Evolutionary conservation across 2,888 invertebrate genomes (phyloP).

Genomic region (Oligia strigilis): DNA sequence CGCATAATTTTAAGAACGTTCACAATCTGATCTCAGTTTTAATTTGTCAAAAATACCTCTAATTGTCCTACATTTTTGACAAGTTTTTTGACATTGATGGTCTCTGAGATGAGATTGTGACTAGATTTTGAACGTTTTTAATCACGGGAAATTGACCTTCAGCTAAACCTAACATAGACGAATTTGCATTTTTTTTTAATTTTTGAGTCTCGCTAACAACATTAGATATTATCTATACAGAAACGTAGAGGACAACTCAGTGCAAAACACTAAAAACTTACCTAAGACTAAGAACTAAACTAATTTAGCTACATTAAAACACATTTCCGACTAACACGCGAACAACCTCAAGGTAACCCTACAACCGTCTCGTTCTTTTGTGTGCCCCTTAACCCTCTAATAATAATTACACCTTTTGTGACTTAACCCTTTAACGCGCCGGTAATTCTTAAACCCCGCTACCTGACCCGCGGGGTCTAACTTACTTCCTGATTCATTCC

Average conservation of each 20-base stretch:
- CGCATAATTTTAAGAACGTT: too few species aligned
- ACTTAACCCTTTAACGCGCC: constrained; percentile 88
- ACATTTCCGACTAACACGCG: constrained; percentile 72
- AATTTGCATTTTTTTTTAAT: background rate
- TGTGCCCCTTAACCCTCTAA: constrained; percentile 84
- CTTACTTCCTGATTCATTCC: constrained; percentile 89
- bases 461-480: constrained; percentile 86
- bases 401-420: constrained; percentile 88
- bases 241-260: background rate
- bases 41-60: too few species aligned
- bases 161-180: background rate
- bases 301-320: constrained; percentile 61
- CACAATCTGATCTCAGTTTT: too few species aligned
- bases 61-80: too few species aligned
- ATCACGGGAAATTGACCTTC: too few species aligned
- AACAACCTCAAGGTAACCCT: constrained; percentile 84
- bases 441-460: constrained; percentile 87
- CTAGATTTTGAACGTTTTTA: too few species aligned
- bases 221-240: background rate
- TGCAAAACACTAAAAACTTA: constrained; percentile 17
- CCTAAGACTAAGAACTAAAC: constrained; percentile 35
- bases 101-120: too few species aligned
- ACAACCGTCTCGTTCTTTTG: constrained; percentile 82
- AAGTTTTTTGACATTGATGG: too few species aligned
- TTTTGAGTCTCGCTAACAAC: background rate